Evolutionary conservation across 2,888 invertebrate species (phyloP).

Genomic region (Eristalinus aeneus): DNA sequence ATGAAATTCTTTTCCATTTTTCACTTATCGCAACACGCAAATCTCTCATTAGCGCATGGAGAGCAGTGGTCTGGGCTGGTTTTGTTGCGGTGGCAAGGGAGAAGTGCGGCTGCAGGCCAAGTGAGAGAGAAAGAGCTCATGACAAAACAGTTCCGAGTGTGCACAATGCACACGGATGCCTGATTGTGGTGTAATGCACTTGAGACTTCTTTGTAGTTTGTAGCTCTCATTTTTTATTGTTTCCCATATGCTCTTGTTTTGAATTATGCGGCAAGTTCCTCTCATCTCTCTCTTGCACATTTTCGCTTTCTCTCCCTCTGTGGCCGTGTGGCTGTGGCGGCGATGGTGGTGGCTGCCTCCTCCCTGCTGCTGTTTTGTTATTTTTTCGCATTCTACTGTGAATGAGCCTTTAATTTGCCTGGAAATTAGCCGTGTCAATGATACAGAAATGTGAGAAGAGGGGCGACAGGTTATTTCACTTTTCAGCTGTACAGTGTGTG

Average conservation of each 20-base stretch:
- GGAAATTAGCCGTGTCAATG: conserved; percentile 68
- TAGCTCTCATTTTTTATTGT: conserved; percentile 51
- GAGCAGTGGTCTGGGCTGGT: neutral
- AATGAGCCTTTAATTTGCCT: conserved; percentile 69
- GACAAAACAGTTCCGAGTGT: conserved; percentile 26
- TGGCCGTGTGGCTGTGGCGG: neutral
- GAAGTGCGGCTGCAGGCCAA: neutral
- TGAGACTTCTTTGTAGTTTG: conserved; percentile 36
- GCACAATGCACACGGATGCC: conserved; percentile 41
- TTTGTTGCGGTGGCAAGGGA: neutral
- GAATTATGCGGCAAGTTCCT: conserved; percentile 45
- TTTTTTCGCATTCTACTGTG: conserved; percentile 55
- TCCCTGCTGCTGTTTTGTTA: neutral
- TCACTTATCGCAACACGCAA: conserved; percentile 65
- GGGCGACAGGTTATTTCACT: conserved; percentile 21
- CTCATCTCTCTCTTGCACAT: neutral
- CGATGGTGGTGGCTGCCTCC: neutral
- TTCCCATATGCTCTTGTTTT: conserved; percentile 40
- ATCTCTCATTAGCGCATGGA: conserved; percentile 54
- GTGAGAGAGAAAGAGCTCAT: neutral
- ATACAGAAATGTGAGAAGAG: conserved; percentile 46
- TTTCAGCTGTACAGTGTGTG: conserved; percentile 2
- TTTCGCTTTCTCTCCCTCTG: neutral
- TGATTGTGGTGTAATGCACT: conserved; percentile 59
- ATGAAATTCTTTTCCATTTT: conserved; percentile 42